These are phyloP conservation scores for Drosophila sproati DNA, from an alignment of 1,140 invertebrate genomes.

Conservation along the genomic window DNA sequence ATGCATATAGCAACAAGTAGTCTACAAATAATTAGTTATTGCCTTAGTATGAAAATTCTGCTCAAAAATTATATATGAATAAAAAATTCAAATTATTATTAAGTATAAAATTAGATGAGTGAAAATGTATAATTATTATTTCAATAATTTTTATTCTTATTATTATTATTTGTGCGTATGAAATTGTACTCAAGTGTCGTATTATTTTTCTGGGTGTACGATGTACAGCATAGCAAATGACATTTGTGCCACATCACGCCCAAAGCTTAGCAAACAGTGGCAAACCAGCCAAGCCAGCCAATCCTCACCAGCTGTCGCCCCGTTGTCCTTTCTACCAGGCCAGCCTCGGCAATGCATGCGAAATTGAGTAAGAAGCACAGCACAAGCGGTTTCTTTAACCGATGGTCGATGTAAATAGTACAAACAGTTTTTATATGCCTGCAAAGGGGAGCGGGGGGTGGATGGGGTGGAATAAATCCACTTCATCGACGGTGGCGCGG, in stretches of 20 bases:
- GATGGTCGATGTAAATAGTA: slow-evolving; percentile 75
- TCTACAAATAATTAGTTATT: too few species aligned
- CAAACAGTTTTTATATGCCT: slow-evolving; percentile 15
- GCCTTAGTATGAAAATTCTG: neutral
- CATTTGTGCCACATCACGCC: slow-evolving; percentile 71
- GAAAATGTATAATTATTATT: too few species aligned
- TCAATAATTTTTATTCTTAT: too few species aligned
- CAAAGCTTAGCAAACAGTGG: slow-evolving; percentile 44
- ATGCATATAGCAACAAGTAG: neutral
- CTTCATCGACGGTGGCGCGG: slow-evolving; percentile 65
- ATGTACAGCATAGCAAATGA: slow-evolving; percentile 58
- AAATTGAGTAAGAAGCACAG: slow-evolving; percentile 60
- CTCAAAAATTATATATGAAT: neutral
- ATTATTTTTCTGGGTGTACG: neutral
- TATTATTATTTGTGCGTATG: too few species aligned
- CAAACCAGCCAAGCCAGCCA: slow-evolving; percentile 27
- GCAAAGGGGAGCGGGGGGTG: neutral
- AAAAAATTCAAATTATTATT: too few species aligned
- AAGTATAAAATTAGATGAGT: too few species aligned
- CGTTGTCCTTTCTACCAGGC: neutral
- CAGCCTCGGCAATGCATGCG: slow-evolving; percentile 67
- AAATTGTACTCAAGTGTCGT: too few species aligned
- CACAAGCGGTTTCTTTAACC: slow-evolving; percentile 59
- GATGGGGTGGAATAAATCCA: slow-evolving; percentile 50
- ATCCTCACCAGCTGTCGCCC: slow-evolving; percentile 28